Conservation (phyloP, 1,140 invertebrate species). For the Hermatobates lingyangjiaoensis region DNA sequence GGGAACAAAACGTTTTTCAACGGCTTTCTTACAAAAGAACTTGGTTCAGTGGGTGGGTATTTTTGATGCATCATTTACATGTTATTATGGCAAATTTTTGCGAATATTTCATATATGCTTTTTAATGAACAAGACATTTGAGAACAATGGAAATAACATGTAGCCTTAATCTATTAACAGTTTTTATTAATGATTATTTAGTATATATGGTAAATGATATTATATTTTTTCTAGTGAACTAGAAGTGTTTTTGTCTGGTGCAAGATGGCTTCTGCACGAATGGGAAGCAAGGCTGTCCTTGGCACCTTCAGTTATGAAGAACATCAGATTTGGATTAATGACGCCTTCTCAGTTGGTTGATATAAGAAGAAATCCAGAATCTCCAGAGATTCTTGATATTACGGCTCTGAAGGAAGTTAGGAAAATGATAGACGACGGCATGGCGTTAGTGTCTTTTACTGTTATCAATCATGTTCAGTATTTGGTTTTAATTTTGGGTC, state of each 20-base stretch:
- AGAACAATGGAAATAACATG: too few species aligned
- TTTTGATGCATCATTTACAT: too few species aligned
- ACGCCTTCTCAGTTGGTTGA: slow-evolving; percentile 52
- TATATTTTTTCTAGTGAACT: slow-evolving; percentile 37
- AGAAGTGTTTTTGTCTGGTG: slow-evolving; percentile 51
- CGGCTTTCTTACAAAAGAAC: too few species aligned
- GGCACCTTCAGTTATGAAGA: slow-evolving; percentile 35
- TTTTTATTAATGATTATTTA: too few species aligned
- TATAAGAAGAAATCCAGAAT: slow-evolving; percentile 44
- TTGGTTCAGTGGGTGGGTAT: too few species aligned
- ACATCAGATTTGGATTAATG: slow-evolving; percentile 49
- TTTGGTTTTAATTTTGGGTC: not conserved
- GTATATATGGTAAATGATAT: too few species aligned
- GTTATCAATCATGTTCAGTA: not conserved
- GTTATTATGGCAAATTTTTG: too few species aligned
- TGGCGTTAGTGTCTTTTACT: slow-evolving; percentile 32
- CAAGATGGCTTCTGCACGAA: slow-evolving; percentile 48
- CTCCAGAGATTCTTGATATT: slow-evolving; percentile 42
- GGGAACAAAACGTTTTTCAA: too few species aligned
- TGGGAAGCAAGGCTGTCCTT: slow-evolving; percentile 34
- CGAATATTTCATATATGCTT: too few species aligned
- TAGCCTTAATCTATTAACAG: too few species aligned
- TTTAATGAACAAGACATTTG: too few species aligned
- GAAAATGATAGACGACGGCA: slow-evolving; percentile 48
- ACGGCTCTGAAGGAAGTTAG: slow-evolving; percentile 40